These are phyloP conservation scores for Hofmannophila pseudospretella DNA, from an alignment of 2,888 invertebrate genomes.

Conservation along the genomic window DNA sequence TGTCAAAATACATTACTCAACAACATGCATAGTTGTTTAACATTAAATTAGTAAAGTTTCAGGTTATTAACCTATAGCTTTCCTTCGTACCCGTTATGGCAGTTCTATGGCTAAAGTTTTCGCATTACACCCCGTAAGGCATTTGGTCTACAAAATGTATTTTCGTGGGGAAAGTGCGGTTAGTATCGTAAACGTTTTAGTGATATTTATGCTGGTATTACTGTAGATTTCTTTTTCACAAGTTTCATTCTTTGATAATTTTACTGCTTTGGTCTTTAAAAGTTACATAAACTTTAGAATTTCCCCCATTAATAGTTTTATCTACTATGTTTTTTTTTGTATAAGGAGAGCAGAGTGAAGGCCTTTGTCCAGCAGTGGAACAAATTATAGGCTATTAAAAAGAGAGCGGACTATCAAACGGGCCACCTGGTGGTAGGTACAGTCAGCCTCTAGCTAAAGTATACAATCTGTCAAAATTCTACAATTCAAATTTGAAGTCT, in stretches of 20 bases:
- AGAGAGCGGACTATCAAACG: too few relatives aligned
- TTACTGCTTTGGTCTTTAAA: not conserved
- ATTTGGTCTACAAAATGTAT: conserved; percentile 41
- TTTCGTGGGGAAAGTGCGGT: conserved; percentile 29
- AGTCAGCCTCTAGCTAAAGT: too few relatives aligned
- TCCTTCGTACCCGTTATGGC: conserved; percentile 46
- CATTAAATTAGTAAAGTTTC: conserved; percentile 62
- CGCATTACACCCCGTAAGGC: conserved; percentile 56
- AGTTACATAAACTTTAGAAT: too few relatives aligned
- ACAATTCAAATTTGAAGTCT: too few relatives aligned
- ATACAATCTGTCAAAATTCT: too few relatives aligned
- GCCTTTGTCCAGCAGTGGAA: too few relatives aligned
- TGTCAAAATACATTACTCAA: conserved; percentile 13
- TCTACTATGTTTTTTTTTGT: too few relatives aligned
- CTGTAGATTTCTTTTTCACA: not conserved
- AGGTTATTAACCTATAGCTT: conserved; percentile 55
- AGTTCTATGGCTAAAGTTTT: conserved; percentile 57
- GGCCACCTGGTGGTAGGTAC: too few relatives aligned
- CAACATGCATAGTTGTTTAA: conserved; percentile 46
- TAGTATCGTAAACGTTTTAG: conserved; percentile 1
- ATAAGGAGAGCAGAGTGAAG: too few relatives aligned
- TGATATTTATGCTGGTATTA: conserved; percentile 1
- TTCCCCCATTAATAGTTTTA: too few relatives aligned
- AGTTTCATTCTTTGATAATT: not conserved
- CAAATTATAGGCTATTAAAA: too few relatives aligned